Percentiles rank a stretch among this genome's conserved stretches.
These are phyloP conservation scores for Noctua fimbriata DNA, from an alignment of 2,888 invertebrate genomes.

Conservation along the genomic window DNA sequence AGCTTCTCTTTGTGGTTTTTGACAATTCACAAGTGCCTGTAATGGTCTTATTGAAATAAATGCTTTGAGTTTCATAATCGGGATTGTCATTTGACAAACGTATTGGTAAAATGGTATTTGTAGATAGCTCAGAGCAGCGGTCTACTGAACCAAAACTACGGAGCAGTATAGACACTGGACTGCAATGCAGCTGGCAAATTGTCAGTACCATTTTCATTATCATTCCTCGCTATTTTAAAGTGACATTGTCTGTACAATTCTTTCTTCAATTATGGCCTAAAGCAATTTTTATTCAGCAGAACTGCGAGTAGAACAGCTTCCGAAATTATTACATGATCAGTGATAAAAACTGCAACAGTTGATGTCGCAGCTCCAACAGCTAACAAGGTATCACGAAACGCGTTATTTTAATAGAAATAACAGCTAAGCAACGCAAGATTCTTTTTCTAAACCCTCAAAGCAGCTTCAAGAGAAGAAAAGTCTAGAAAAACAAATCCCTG, in stretches of 20 bases:
- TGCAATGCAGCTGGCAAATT: not conserved
- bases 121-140: not conserved
- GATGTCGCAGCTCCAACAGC: not conserved
- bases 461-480: slow-evolving; percentile 30
- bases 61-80: not conserved
- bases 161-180: not conserved
- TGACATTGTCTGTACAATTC: not conserved
- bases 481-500: slow-evolving; percentile 41
- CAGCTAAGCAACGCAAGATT: not conserved
- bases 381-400: not conserved
- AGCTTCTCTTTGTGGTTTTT: not conserved
- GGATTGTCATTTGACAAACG: not conserved
- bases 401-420: not conserved
- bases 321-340: not conserved
- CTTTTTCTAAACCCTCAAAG: slow-evolving; percentile 18
- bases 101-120: not conserved
- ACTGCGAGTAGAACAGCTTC: not conserved
- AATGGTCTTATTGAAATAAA: not conserved
- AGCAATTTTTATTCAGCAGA: not conserved
- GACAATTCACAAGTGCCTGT: not conserved
- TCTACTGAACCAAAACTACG: not conserved
- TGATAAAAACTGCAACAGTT: not conserved
- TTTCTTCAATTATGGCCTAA: not conserved
- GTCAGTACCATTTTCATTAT: not conserved
- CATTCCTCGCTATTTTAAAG: not conserved